Base-by-base conservation (phyloP, 2,113 vertebrate genomes). In the Equus przewalskii region DNA sequence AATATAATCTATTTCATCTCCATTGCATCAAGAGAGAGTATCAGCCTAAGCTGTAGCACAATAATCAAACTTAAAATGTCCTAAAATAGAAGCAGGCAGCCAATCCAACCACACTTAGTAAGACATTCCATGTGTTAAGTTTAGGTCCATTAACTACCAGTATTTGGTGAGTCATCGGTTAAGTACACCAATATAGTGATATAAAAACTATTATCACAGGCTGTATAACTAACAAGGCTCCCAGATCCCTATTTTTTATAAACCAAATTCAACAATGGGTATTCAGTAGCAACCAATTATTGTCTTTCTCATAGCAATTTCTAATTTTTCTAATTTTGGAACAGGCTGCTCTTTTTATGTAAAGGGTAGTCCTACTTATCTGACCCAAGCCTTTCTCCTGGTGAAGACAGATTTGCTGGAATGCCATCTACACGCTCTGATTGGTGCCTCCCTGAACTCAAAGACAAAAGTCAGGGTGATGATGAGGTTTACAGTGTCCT, bases 311-410 rank as follows among this genome's bases (percentile, higher is more conserved):
- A 76, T 8, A 19, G 1, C 5, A 67, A 87, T 93, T 93, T 73
- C 70, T 90, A 60, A 86, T 70, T 84, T 93, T 80, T 67, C n/a
- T 76, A 89, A 86, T 64, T 51, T 91, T 44, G 46, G n/a, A 92
- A 60, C 2, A 90, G 51, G 28, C 18, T 83, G 5, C 90, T 86
- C 11, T 65, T 89, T 92, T 62, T 60, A 70, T 41, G 12, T 60
- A 87, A 96, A 78, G 10, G 28, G 9, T 67, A 78, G 79, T 89
- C 73, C 56, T 86, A 15, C 19, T 64, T 70, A 58, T 80, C 56
- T 72, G 28, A 64, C 44, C 33, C 80, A 3, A 51, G n/a, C 13
- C 13, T 73, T 88, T 85, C 56, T 89, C 33, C 69, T 89, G 30
- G 51, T 22, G 30, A 89, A 93, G 80, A 73, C 1, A 64, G 44